Base-by-base conservation (phyloP, 1,140 invertebrate species). In the Hermatobates lingyangjiaoensis region DNA sequence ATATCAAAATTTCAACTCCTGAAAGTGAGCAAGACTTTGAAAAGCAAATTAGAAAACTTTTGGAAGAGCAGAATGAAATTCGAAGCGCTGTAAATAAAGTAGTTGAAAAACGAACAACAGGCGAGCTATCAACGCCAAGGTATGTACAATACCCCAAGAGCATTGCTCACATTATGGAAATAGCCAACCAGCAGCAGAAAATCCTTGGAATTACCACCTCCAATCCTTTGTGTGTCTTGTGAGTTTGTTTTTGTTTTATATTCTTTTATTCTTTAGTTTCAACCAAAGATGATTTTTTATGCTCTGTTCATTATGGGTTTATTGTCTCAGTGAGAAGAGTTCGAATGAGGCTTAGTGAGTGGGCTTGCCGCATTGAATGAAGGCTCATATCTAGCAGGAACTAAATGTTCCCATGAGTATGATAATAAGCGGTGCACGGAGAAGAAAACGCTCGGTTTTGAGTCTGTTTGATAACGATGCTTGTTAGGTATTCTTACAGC, bases 11-110 rank as follows among this genome's bases (percentile, higher is more conserved):
- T 23, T 53, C 51, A 12, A 53, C 48, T 39, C 52, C 39, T 14
- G 30, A 45, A 20, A 45, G 45, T 3, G 45, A 46, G 26, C 53
- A 52, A 25, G 56, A 59, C 39, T 59, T 59, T 51, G 58, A 59
- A 40, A 26, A 51, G 24, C 52, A 82, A 61, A 79, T 82, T 54
- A 77, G 81, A 65, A 77, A 79, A 62, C 67, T 82, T 52, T 66
- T 82, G 42, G 80, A 82, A 59, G 77, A 81, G 59, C 76, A 78
- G 61, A 76, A 75, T 64, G 62, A 77, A 27, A 66, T 76, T 26
- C 72, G 73, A 59, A 71, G 68, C 56, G 74, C 70, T 34, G 39
- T 28, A 20, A 24, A 23, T 20, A 26, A 44, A 7, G 38, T 7
- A 18, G 26, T 14, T 14, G 25, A 45, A 25, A 47, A 26, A 20